Conservation (phyloP, 1,140 invertebrate genomes). For the Sinella curviseta region DNA sequence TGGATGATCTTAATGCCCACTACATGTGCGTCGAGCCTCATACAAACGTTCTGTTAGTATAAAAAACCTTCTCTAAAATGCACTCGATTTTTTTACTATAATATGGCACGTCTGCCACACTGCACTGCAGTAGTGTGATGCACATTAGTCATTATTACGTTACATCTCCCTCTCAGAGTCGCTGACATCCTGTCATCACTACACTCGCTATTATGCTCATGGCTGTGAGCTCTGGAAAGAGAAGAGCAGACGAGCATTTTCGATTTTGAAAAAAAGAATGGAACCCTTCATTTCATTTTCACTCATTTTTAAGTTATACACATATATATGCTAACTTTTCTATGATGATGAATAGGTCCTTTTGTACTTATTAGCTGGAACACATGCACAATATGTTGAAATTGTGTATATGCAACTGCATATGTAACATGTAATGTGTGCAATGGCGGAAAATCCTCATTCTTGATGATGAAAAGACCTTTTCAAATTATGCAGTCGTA, state of each 20-base stretch:
- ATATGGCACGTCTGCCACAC: too few species aligned
- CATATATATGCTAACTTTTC: too few species aligned
- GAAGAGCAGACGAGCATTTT: too few species aligned
- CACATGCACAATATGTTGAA: background rate
- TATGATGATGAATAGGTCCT: background rate
- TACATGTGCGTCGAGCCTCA: background rate
- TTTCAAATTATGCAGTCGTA: background rate
- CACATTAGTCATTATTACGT: background rate
- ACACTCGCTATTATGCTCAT: background rate
- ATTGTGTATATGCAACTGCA: background rate
- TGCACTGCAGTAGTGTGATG: background rate
- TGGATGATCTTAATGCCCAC: background rate
- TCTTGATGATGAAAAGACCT: background rate
- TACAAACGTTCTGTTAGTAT: background rate
- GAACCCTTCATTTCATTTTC: background rate
- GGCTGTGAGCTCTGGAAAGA: too few species aligned
- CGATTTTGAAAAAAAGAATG: background rate
- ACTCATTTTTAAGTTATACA: constrained; percentile 5
- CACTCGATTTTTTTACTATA: too few species aligned
- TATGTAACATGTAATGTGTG: background rate
- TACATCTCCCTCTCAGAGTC: too few species aligned
- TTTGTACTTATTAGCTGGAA: background rate
- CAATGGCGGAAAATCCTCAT: too few species aligned
- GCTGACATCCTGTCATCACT: constrained; percentile 12
- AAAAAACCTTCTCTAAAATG: too few species aligned